These are phyloP conservation scores for Buceros bicornis DNA, from an alignment of 2,797 vertebrate species.

Conservation along the genomic window DNA sequence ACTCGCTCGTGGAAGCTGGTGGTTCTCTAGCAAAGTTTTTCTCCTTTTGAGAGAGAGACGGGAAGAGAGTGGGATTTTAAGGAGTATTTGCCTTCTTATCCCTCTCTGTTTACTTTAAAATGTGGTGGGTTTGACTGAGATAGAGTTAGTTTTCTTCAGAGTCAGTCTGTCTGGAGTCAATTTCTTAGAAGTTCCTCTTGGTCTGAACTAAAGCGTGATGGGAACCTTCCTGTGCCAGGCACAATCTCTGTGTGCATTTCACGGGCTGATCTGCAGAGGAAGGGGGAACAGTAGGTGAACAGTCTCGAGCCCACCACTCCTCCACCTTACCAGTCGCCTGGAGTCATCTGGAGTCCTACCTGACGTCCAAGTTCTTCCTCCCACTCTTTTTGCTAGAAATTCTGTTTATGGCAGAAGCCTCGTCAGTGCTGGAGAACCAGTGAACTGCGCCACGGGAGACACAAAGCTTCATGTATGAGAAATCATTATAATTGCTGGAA, in stretches of 20 bases:
- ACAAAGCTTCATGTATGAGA: slow-evolving; percentile 43
- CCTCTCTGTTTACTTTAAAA: slow-evolving; percentile 34
- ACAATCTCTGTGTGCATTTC: slow-evolving; percentile 99
- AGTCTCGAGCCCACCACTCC: slow-evolving; percentile 99
- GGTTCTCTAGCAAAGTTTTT: background rate
- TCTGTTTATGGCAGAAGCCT: slow-evolving; percentile 28
- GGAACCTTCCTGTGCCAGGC: slow-evolving; percentile 98
- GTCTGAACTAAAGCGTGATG: slow-evolving; percentile 98
- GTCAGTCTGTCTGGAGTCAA: slow-evolving; percentile 96
- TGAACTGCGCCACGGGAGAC: slow-evolving; percentile 30
- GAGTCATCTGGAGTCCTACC: slow-evolving; percentile 97
- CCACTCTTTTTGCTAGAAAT: slow-evolving; percentile 91
- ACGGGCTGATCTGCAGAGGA: slow-evolving; percentile 99
- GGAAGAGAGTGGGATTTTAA: background rate
- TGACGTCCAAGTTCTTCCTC: slow-evolving; percentile 98
- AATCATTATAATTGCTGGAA: slow-evolving; percentile 28
- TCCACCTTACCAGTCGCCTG: slow-evolving; percentile 87
- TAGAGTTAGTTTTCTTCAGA: background rate
- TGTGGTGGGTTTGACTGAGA: background rate
- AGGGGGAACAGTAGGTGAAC: slow-evolving; percentile 96
- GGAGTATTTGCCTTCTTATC: background rate
- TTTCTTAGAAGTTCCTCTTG: slow-evolving; percentile 96
- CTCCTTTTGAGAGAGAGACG: background rate
- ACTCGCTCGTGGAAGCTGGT: background rate
- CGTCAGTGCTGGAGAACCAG: slow-evolving; percentile 39